Evolutionary conservation across 2,888 invertebrate species (phyloP).

Genomic region (Sesia bembeciformis): DNA sequence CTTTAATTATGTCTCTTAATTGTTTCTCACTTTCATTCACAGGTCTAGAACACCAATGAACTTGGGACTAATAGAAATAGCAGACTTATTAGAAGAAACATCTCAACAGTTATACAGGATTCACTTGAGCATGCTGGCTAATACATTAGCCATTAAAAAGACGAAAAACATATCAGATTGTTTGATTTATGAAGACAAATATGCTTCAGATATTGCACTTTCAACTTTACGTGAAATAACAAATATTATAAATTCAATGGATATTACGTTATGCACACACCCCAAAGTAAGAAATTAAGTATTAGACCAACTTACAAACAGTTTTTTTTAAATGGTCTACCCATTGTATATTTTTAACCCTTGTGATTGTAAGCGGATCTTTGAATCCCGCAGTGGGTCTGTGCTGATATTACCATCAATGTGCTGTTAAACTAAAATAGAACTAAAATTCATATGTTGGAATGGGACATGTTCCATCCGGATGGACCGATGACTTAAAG

Average conservation of each 20-base stretch:
- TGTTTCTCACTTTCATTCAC: constrained; percentile 7
- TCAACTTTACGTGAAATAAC: constrained; percentile 48
- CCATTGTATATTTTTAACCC: no score
- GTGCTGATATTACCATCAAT: no score
- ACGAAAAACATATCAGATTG: constrained; percentile 43
- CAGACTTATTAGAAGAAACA: constrained; percentile 50
- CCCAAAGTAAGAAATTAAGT: constrained; percentile 36
- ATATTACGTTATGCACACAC: constrained; percentile 43
- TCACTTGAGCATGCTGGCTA: constrained; percentile 53
- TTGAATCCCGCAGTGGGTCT: no score
- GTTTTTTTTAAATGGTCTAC: no score
- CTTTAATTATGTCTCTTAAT: neutral
- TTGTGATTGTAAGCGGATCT: no score
- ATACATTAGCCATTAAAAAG: constrained; percentile 47
- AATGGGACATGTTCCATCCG: no score
- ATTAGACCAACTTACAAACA: no score
- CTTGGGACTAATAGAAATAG: constrained; percentile 42
- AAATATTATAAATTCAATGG: constrained; percentile 53
- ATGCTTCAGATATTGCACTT: constrained; percentile 54
- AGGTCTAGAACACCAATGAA: constrained; percentile 18
- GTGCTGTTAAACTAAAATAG: no score
- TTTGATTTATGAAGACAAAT: constrained; percentile 50
- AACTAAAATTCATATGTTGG: no score
- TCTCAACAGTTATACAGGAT: constrained; percentile 56
- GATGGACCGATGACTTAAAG: no score